phyloP scores from a whole-genome alignment of 2,888 invertebrate species.

The Morpho deidamia region DNA sequence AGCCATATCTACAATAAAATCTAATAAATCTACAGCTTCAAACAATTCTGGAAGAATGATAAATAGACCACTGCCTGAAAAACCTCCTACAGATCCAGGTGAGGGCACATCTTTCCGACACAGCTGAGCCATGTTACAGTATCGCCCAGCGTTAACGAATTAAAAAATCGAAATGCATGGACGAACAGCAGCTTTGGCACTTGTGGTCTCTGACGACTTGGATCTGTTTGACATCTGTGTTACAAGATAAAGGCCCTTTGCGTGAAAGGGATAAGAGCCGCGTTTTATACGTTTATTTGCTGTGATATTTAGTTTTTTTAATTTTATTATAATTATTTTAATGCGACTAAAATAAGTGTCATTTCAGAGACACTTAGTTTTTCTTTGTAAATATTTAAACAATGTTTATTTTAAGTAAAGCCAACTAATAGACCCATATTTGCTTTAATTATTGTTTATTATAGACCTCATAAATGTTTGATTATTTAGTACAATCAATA shows the following conservation, averaged over 20 bases:
- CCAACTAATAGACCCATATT: slow-evolving; percentile 4
- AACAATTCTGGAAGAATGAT: slow-evolving; percentile 79
- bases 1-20: slow-evolving; percentile 45
- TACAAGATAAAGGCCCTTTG: slow-evolving; percentile 17
- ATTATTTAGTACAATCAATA: too few species aligned
- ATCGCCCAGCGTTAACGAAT: neutral
- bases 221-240: slow-evolving; percentile 34
- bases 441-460: neutral
- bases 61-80: slow-evolving; percentile 83
- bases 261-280: slow-evolving; percentile 22
- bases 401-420: slow-evolving; percentile 34
- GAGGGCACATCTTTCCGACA: slow-evolving; percentile 58
- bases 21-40: slow-evolving; percentile 48
- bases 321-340: slow-evolving; percentile 42
- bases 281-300: slow-evolving; percentile 53
- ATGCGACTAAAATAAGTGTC: slow-evolving; percentile 40
- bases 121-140: slow-evolving; percentile 37
- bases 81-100: slow-evolving; percentile 68
- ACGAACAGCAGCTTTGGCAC: slow-evolving; percentile 15
- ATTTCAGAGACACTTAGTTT: slow-evolving; percentile 45
- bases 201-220: slow-evolving; percentile 11
- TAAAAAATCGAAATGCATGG: neutral
- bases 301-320: slow-evolving; percentile 70
- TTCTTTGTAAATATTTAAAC: slow-evolving; percentile 51
- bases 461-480: too few species aligned